Conservation (phyloP, 37 sponge, comb jelly and placozoan genomes). For the Bolinopsis microptera region DNA sequence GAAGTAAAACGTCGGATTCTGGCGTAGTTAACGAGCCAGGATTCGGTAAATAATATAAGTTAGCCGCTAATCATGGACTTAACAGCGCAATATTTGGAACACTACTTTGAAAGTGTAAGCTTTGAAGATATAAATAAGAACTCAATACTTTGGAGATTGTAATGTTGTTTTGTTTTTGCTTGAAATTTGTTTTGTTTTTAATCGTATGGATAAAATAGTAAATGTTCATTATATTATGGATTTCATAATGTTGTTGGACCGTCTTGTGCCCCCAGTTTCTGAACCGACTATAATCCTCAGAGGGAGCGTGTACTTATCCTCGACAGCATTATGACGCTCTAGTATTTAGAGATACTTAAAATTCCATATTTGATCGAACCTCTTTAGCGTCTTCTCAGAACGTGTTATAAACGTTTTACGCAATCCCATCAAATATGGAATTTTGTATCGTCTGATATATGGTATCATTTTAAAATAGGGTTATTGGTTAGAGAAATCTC, state of each 20-base stretch:
- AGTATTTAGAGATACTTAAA: background rate
- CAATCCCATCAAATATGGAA: background rate
- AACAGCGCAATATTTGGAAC: background rate
- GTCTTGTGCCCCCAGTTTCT: background rate
- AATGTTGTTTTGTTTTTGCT: slow-evolving; percentile 2
- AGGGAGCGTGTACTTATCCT: background rate
- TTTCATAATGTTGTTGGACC: background rate
- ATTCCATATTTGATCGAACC: background rate
- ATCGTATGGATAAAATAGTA: slow-evolving; percentile 16
- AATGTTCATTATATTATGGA: background rate
- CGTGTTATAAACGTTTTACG: background rate
- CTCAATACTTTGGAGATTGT: slow-evolving; percentile 38
- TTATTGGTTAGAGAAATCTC: background rate
- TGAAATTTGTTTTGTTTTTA: slow-evolving; percentile 40
- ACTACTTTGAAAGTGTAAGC: background rate
- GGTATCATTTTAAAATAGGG: background rate
- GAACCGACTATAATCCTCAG: background rate
- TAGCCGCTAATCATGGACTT: background rate
- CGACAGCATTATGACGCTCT: background rate
- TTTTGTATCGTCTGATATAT: background rate
- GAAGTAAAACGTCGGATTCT: background rate
- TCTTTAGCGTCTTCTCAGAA: background rate
- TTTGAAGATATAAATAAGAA: background rate
- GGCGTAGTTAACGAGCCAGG: no score
- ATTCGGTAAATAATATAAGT: background rate